phyloP scores from a whole-genome alignment of 2,888 invertebrate genomes.

The Drosophila mercatorum region DNA sequence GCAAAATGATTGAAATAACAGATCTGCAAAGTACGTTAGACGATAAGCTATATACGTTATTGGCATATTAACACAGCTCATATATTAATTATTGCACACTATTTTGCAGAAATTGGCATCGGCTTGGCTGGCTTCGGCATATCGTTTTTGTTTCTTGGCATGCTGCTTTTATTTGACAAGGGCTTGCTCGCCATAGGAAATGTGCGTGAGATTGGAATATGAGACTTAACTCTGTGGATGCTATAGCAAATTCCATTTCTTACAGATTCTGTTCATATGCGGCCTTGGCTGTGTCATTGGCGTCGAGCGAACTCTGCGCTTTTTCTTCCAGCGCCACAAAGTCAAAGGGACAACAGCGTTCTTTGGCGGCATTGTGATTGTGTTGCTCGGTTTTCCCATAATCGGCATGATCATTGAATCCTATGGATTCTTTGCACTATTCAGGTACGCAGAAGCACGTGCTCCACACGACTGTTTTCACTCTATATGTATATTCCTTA shows the following conservation, averaged over 20 bases:
- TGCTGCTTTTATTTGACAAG: constrained; percentile 97
- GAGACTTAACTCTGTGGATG: neutral
- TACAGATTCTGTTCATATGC: constrained; percentile 96
- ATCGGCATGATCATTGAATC: constrained; percentile 98
- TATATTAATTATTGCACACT: constrained; percentile 13
- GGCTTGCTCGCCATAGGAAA: constrained; percentile 99
- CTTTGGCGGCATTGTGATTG: constrained; percentile 96
- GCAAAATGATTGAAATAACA: constrained; percentile 92
- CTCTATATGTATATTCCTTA: constrained; percentile 1
- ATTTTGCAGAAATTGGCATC: constrained; percentile 95
- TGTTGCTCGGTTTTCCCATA: constrained; percentile 97
- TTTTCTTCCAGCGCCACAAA: constrained; percentile 99
- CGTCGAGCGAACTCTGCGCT: constrained; percentile 96
- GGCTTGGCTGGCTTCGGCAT: constrained; percentile 98
- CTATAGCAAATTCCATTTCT: constrained; percentile 12
- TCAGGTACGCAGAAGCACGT: constrained; percentile 87
- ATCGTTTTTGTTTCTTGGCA: constrained; percentile 96
- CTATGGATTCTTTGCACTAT: constrained; percentile 96
- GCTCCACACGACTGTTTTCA: neutral
- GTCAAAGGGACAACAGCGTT: constrained; percentile 95
- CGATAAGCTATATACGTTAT: neutral
- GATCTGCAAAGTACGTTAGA: constrained; percentile 92
- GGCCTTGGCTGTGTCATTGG: constrained; percentile 99
- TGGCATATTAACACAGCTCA: constrained; percentile 19
- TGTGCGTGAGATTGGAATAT: constrained; percentile 88